Percentiles rank a stretch among this genome's conserved stretches.
These are phyloP conservation scores for Spisula solida DNA, from an alignment of 2,888 invertebrate species.

Conservation along the genomic window DNA sequence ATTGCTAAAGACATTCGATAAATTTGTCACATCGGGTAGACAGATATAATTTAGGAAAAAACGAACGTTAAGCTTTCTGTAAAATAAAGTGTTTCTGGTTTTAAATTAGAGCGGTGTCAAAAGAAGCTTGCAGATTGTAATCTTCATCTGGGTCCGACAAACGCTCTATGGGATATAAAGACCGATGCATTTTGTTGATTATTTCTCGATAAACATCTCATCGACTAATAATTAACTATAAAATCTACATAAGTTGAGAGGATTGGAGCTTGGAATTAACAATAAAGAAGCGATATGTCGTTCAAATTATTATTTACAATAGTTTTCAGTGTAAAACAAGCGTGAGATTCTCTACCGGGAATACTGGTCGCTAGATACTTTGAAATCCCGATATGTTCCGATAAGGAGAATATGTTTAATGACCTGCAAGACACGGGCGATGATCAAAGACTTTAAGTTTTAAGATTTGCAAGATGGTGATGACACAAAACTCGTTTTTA, in stretches of 20 bases:
- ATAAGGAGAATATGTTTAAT: slow-evolving; percentile 61
- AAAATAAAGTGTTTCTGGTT: slow-evolving; percentile 59
- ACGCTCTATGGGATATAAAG: slow-evolving; percentile 59
- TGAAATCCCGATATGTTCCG: slow-evolving; percentile 45
- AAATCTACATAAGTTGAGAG: slow-evolving; percentile 75
- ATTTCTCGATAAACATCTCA: slow-evolving; percentile 58
- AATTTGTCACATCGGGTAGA: slow-evolving; percentile 62
- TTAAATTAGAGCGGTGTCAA: slow-evolving; percentile 60
- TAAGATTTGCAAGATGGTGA: slow-evolving; percentile 7
- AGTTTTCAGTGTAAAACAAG: slow-evolving; percentile 48
- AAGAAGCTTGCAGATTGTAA: slow-evolving; percentile 61
- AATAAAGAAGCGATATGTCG: slow-evolving; percentile 71
- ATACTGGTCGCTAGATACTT: slow-evolving; percentile 56
- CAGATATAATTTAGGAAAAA: slow-evolving; percentile 63
- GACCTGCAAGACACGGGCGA: slow-evolving; percentile 56
- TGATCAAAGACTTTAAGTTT: slow-evolving; percentile 60
- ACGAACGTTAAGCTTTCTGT: slow-evolving; percentile 57
- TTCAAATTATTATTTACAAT: slow-evolving; percentile 74
- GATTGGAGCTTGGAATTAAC: slow-evolving; percentile 60
- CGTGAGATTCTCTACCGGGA: slow-evolving; percentile 50
- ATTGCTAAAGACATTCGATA: slow-evolving; percentile 60
- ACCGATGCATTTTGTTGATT: slow-evolving; percentile 67
- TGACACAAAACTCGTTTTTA: neutral
- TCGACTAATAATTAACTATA: slow-evolving; percentile 72
- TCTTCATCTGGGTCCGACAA: slow-evolving; percentile 60